Base-by-base conservation (phyloP, 2,113 vertebrate genomes). In the Stomatorhinus ivindoensis region DNA sequence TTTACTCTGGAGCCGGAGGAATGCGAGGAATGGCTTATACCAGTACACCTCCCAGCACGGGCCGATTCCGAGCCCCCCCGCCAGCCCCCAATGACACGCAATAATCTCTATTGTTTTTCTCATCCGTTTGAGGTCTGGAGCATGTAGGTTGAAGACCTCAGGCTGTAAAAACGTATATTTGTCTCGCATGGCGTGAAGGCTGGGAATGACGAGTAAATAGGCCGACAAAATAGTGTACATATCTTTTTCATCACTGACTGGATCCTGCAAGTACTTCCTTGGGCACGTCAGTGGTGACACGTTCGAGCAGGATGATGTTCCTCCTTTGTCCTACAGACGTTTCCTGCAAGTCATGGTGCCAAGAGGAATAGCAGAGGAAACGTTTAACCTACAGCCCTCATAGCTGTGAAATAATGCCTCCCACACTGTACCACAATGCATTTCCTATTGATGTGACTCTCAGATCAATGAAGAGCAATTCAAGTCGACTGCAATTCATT, bases 21-120 rank as follows among this genome's bases (percentile, higher is more conserved):
- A 96, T 94, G 92, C 92, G 89, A 94, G 92, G 92, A 95, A 95
- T 94, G 95, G 91, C 96, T 96, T 96, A 92, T 91, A 92, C 93
- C 94, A 85, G 89, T 92, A 93, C 86, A 65, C n/a, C 92, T 95
- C 91, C 92, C 93, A 87, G 86, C 42, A n/a, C 85, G 91, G 69
- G 89, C 80, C 46, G 76, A 73, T 86, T 92, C 42, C 82, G 1
- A 90, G 48, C n/a, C 55, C 61, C 91, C 76, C 39, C 8, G 51
- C 3, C 13, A 47, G 89, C 86, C 88, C 51, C 93, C 94, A 53
- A 91, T 91, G 89, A 90, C 91, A 89, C 24, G 8, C 44, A 91
- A 1, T 0, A 91, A 90, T 93, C 92, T 35, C 39, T 90, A 90
- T 87, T 90, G 42, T n/a, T 91, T 91, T 91, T 87, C 88, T 92